Evolutionary conservation across 2,797 vertebrate genomes (phyloP).

Genomic region (Catostomus latipinnis): DNA sequence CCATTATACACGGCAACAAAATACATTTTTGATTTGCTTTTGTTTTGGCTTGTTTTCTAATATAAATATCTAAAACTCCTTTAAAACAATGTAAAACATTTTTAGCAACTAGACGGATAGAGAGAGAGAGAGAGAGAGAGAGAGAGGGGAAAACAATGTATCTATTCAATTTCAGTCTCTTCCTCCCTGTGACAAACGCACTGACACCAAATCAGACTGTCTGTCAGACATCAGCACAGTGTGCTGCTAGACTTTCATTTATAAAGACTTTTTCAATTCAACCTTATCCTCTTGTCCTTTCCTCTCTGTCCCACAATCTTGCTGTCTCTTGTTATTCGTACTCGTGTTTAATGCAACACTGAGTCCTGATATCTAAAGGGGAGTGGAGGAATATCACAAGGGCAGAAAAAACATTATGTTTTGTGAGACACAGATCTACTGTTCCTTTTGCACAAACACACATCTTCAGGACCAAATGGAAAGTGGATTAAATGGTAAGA

Average conservation of each 20-base stretch:
- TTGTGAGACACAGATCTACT: not conserved
- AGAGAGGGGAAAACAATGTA: constrained; percentile 12
- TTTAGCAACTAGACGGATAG: not conserved
- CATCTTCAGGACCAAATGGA: not conserved
- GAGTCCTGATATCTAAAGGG: not conserved
- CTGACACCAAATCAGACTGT: constrained; percentile 29
- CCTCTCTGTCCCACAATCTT: not conserved
- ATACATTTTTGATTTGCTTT: no score
- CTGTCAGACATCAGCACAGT: not conserved
- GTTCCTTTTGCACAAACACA: not conserved
- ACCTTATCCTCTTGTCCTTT: constrained; percentile 5
- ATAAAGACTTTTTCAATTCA: constrained; percentile 28
- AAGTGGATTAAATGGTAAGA: not conserved
- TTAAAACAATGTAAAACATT: no score
- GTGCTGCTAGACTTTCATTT: constrained; percentile 26
- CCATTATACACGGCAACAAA: no score
- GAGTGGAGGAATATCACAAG: not conserved
- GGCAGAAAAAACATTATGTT: not conserved
- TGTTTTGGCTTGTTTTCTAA: no score
- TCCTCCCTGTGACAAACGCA: constrained; percentile 13
- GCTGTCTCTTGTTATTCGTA: not conserved
- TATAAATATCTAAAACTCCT: no score
- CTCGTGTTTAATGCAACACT: constrained; percentile 2
- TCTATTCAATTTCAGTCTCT: constrained; percentile 27
- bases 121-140: not conserved